Base-by-base conservation (phyloP, 2,888 invertebrate species). In the Diaperis boleti region DNA sequence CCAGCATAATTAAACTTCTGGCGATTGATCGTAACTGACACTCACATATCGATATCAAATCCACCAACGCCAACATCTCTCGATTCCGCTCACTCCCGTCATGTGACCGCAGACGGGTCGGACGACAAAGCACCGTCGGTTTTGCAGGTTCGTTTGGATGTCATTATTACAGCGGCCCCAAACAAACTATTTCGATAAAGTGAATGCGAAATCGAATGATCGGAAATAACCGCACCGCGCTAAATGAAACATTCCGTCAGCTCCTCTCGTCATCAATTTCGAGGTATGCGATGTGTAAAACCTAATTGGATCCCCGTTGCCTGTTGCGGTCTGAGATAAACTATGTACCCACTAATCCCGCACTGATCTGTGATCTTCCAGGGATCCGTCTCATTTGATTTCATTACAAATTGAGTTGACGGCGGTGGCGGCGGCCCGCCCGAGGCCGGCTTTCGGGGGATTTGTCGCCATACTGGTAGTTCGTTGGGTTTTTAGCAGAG, bases 261-360 rank as follows among this genome's bases (percentile, higher is more conserved):
- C 61, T 65, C n/a, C n/a, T 64, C 64, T 61, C 69, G 69, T 66
- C 66, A 62, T 71, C 69, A 71, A 67, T 71, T 65, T 56, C 52
- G 59, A 70, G 68, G 69, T 69, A 72, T 69, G 70, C 69, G 68
- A 69, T 72, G 72, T 72, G 72, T 72, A 70, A 72, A 72, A 72
- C 71, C 71, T 68, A 72, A 72, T 70, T 69, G 71, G 70, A 72
- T 67, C 50, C 55, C 65, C 59, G 55, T 67, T 66, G 71, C 71
- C 70, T 72, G 70, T 69, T 72, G 71, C 71, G 72, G 72, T 69
- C 62, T 62, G 60, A 62, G 66, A 70, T 73, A 70, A 72, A 72
- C 71, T 73, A 72, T 72, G 72, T 67, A 67, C 66, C 65, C 64
- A 59, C 71, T 70, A 72, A 72, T 69, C 68, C 66, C 26, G 52